Conservation (phyloP, 2,797 vertebrate genomes). For the Microhierax caerulescens region DNA sequence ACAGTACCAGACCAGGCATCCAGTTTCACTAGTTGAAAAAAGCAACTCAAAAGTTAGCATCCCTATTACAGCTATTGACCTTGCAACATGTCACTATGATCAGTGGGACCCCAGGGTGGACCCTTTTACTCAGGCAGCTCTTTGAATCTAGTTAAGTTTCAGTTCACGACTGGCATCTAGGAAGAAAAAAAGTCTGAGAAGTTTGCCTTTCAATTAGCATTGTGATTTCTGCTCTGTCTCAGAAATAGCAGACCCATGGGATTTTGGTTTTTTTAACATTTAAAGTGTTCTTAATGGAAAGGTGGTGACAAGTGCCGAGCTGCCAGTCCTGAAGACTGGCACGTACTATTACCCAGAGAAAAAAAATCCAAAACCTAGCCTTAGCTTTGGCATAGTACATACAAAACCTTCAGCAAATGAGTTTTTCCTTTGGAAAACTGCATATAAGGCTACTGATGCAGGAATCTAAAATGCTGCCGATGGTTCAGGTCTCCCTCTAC, state of each 20-base stretch:
- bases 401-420: not conserved
- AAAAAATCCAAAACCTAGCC: not conserved
- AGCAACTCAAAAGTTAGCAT: not conserved
- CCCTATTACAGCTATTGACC: not conserved
- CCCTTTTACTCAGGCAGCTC: not conserved
- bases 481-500: not conserved
- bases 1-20: not conserved
- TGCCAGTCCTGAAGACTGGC: not conserved
- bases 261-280: not conserved
- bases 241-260: not conserved
- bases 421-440: not conserved
- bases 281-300: not conserved
- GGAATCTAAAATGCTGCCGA: not conserved
- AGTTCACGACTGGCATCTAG: not conserved
- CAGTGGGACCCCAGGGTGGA: not conserved
- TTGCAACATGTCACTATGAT: not conserved
- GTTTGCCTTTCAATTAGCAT: not conserved
- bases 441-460: not conserved
- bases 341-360: not conserved
- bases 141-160: not conserved
- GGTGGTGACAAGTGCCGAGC: not conserved
- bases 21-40: not conserved
- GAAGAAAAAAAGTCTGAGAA: not conserved
- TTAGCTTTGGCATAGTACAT: not conserved
- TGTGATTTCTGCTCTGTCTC: not conserved